Base-by-base conservation (phyloP, 2,888 invertebrate species). In the Ophioninae sp. region DNA sequence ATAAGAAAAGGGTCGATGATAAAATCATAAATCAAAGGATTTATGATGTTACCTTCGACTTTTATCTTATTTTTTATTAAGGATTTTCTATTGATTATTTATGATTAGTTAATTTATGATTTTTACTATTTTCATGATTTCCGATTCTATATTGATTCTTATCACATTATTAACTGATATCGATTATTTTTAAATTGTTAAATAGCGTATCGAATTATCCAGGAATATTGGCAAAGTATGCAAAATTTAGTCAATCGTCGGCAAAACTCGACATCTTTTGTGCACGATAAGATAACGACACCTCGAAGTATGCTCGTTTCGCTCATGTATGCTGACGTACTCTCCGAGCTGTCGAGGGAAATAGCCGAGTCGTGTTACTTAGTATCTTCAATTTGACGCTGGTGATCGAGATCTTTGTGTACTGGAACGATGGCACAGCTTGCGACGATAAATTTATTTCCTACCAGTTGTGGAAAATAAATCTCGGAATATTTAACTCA, bases 261-360 rank as follows among this genome's bases (percentile, higher is more conserved):
- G 7, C 13, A 20, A 39, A 56, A 50, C 57, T 75, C 59, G 67
- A 44, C 56, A 65, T 59, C 37, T 67, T 56, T 23, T 56, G 39
- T 68, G 17, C 50, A 72, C 67, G 79, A 79, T 81, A 81, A 84
- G 84, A 84, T 84, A 81, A 70, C 75, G 70, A 78, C 56, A 65
- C 62, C 56, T 70, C 81, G 20, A 70, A 57, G 62, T 70, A 39
- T 30, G 50, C 17, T 50, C 50, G 50, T 50, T 13, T 17, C 3
- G 50, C 50, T 50, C 13, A n/a, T 30, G n/a, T 56, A 72, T 79
- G 39, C 64, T 64, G 44, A 61, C 10, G 61, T 50, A 57, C 62
- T 65, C 64, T 37, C 39, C 37, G 2, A n/a, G 50, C 62, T 50
- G 56, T 56, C 37, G 37, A 41, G 64, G 57, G 56, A 41, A 50